Percentiles rank a stretch among this genome's conserved stretches.
These are phyloP conservation scores for Aphelenchoides besseyi DNA, from an alignment of 1,140 invertebrate genomes.

Conservation along the genomic window DNA sequence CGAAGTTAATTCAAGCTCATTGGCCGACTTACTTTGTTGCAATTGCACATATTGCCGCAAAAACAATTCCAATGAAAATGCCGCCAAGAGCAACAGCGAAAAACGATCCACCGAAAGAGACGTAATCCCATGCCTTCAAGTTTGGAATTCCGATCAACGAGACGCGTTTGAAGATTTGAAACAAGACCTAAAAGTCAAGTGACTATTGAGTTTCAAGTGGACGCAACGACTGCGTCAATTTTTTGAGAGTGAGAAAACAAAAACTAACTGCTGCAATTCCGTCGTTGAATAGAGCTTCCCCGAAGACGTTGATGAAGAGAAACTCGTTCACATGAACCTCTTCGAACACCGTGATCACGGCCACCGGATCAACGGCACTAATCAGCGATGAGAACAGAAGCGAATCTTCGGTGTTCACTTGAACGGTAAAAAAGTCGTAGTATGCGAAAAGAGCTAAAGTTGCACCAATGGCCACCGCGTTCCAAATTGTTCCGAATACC, in stretches of 20 bases:
- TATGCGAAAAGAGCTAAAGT: conserved; percentile 17
- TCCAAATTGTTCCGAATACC: conserved; percentile 71
- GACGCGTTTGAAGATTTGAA: conserved; percentile 22
- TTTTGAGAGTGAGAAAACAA: too few species aligned
- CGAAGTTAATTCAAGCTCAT: not conserved
- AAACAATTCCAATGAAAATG: conserved; percentile 85
- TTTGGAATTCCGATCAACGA: conserved; percentile 22
- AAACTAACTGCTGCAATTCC: conserved; percentile 66
- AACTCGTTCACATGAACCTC: conserved; percentile 78
- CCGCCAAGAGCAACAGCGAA: conserved; percentile 88
- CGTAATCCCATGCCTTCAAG: conserved; percentile 67
- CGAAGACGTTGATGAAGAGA: conserved; percentile 96
- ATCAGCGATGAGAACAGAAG: conserved; percentile 90
- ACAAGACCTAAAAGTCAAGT: conserved; percentile 1
- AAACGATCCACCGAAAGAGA: conserved; percentile 82
- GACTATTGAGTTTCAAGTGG: not conserved
- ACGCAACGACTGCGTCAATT: too few species aligned
- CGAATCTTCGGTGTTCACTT: conserved; percentile 71
- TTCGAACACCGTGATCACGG: conserved; percentile 67
- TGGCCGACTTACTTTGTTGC: conserved; percentile 41
- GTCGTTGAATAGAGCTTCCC: conserved; percentile 95
- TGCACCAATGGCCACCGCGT: conserved; percentile 59
- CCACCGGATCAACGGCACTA: conserved; percentile 95
- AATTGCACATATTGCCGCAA: conserved; percentile 84
- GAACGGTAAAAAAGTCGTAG: conserved; percentile 48